Evolutionary conservation across 2,888 invertebrate species (phyloP), one percentile per base, ranked within the genome.

Genomic region (Cephus nigrinus): DNA sequence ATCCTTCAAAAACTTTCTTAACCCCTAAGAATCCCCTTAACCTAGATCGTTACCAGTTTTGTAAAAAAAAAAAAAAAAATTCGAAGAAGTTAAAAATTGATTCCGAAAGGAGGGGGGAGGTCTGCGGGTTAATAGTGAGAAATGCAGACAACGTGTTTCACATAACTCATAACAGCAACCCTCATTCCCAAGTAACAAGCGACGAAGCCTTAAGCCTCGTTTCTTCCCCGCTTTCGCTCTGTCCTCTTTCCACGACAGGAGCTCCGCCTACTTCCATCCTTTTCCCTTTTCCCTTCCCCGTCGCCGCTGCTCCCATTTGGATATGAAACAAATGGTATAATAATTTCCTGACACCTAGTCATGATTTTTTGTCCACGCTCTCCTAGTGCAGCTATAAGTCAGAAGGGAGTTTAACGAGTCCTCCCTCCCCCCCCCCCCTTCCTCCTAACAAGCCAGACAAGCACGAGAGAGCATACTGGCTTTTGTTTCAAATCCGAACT

Each of bases 111-210:
- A 2, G 34, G 34, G 11, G 34, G 11, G 34, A 0, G 35, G 36
- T 12, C 11, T 35, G 4, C 12, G 12, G 36, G 36, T 36, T 36
- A 36, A 36, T 12, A 36, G 36, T 36, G 12, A 36, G 36, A 36
- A 36, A 36, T 12, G 12, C 69, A 31, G 12, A 15, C 69, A 74
- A 76, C 82, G 82, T 82, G 82, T 84, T 82, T 83, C 82, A 84
- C 80, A 83, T 82, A 84, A 82, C 82, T 85, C 83, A 81, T 85
- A 85, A 85, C 84, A 74, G 40, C 75, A 31, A 34, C 75, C 36
- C 30, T 69, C 69, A 11, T 69, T 69, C 69, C 69, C 69, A 5
- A 69, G 69, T 69, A 31, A 31, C n/a, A 12, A 30, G 69, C 69
- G 31, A 36, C 36, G 36, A 12, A 36, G 36, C 36, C 36, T 36